These are phyloP conservation scores for Eublepharis macularius DNA, from an alignment of 2,113 vertebrate genomes.

Conservation along the genomic window DNA sequence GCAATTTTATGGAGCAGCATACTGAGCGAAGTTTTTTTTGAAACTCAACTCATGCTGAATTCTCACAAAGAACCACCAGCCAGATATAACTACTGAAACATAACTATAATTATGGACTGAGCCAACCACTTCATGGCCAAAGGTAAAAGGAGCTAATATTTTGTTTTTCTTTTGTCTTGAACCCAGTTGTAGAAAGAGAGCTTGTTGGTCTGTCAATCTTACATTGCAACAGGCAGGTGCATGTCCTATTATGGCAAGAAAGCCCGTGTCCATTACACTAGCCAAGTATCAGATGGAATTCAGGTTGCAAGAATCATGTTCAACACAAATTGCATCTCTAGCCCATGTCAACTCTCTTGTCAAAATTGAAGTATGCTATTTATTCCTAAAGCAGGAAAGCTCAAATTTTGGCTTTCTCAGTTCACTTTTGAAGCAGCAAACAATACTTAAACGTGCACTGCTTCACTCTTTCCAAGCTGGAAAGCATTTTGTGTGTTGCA, in stretches of 20 bases:
- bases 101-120: neutral
- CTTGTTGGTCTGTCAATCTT: neutral
- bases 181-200: neutral
- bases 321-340: neutral
- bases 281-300: neutral
- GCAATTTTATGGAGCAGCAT: neutral
- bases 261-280: neutral
- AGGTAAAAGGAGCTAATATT: neutral
- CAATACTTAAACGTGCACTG: neutral
- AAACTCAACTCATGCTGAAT: neutral
- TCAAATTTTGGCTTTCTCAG: conserved; percentile 31
- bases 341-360: neutral
- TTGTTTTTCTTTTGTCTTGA: neutral
- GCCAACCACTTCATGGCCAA: neutral
- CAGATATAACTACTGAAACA: neutral
- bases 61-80: neutral
- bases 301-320: rapidly evolving
- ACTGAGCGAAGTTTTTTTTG: conserved; percentile 14
- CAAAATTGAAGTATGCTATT: conserved; percentile 17
- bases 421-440: conserved; percentile 20
- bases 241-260: conserved; percentile 10
- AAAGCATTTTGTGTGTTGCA: neutral
- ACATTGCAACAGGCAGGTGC: neutral
- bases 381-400: conserved; percentile 1
- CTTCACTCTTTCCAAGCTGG: neutral